Evolutionary conservation across 53 echinoderm and acorn worm species (phyloP), one percentile per base, ranked within the genome.

Genomic region (Holothuria scabra): DNA sequence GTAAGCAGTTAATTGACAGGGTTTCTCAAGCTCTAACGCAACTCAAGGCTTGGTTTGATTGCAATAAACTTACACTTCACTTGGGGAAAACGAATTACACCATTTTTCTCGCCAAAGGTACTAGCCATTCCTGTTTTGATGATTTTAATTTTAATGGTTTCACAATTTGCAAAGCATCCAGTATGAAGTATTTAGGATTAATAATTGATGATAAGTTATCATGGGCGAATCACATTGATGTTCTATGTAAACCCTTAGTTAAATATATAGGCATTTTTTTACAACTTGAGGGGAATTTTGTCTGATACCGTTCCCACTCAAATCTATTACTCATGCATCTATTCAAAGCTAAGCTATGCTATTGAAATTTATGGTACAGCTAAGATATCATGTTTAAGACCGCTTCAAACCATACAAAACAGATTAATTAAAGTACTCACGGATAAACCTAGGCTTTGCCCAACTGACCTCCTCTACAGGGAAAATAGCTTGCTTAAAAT

Each of bases 61-160:
- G 31, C 31, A 30, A 26, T 67, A 28, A 67, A 8, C 28, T 30
- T 67, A 26, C 67, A 12, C 30, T 29, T 9, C 67, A 67, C 67
- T 10, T 67, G 31, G 67, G 67, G 24, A 67, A 67, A 67, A 67
- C 67, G 28, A 25, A 25, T 66, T 67, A 67, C 67, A 67, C 29
- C 16, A 67, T 67, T 12, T 67, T 67, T 32, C 28, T 29, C 31
- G 67, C 67, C 28, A 67, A 67, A 67, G 13, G 31, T 25, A 67
- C 31, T 6, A 67, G 67, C 31, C 67, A 67, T 13, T 67, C 30
- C 28, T 67, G 67, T n/a, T 16, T 29, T 67, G 28, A 67, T 30
- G 31, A 67, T 30, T 67, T 67, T 67, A 67, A 12, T 67, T 67
- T 67, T 67, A 9, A 28, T 67, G 26, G 67, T 29, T 26, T 67